Conservation (phyloP, 2,888 invertebrate species). For the Rhimphoctona megacephalus region DNA sequence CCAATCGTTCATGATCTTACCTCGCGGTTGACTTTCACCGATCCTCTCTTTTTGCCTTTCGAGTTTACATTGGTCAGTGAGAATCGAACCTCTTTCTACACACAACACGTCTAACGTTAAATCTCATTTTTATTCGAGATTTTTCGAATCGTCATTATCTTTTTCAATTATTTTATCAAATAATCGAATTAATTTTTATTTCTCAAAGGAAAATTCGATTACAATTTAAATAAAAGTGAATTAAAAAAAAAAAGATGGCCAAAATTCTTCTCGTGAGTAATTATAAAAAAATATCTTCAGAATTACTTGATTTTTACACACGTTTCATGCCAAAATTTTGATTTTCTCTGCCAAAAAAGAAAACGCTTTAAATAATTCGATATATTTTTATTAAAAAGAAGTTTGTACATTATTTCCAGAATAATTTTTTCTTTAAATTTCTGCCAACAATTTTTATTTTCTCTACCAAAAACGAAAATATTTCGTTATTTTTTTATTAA, state of each 20-base stretch:
- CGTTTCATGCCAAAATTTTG: not conserved
- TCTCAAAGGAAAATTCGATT: too few relatives aligned
- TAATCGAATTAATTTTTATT: not conserved
- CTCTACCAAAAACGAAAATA: too few relatives aligned
- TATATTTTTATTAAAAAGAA: not conserved
- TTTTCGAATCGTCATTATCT: not conserved
- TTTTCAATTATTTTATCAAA: not conserved
- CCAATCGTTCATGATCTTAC: conserved; percentile 5
- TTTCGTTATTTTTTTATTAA: too few relatives aligned
- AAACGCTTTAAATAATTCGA: not conserved
- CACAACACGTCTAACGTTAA: not conserved
- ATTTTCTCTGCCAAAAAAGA: not conserved
- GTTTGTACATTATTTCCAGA: not conserved
- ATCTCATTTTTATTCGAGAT: not conserved
- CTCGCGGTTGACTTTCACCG: conserved; percentile 38
- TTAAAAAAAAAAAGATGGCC: conserved; percentile 39
- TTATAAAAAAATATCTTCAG: not conserved
- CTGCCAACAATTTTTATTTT: too few relatives aligned
- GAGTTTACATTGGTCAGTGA: conserved; percentile 12
- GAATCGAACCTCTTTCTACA: conserved; percentile 2
- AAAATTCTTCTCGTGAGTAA: conserved; percentile 47
- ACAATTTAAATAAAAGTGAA: not conserved
- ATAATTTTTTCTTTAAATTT: not conserved
- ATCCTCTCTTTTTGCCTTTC: conserved; percentile 10
- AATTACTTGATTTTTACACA: too few relatives aligned